Base-by-base conservation (phyloP, 1,140 invertebrate species). In the Scaptomyza montana region DNA sequence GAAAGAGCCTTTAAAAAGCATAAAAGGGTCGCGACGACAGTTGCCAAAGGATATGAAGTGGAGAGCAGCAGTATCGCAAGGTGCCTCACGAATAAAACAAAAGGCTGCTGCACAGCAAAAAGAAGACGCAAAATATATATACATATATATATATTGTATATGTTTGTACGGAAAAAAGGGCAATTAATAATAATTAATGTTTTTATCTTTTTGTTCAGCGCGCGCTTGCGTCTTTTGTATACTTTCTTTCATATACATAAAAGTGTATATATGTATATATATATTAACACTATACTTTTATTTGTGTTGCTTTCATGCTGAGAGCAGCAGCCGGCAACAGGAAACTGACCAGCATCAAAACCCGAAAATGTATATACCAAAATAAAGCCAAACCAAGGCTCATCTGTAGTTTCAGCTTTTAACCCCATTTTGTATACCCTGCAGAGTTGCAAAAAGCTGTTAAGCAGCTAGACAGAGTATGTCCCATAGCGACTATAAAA, bases 101-200 rank as follows among this genome's bases (percentile, higher is more conserved):
- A 74, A 80, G 74, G 54, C 65, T 39, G 33, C 47, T 68, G 45
- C 47, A 75, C 47, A 67, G 65, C 63, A 56, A 51, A 47, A 30
- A 49, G 45, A 62, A 53, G n/a, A n/a, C n/a, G 51, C 49, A 49
- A 55, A 49, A 76, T 68, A 72, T 28, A 75, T 21, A 21, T 21
- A 21, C 21, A 21, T 21, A 21, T 3, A 21, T 21, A n/a, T n/a
- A n/a, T n/a, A n/a, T n/a, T n/a, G n/a, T n/a, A n/a, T n/a, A n/a
- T n/a, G n/a, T n/a, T n/a, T 33, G 30, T 33, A 33, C 67, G 76
- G 63, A 68, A 73, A 87, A 67, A 76, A 76, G 60, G 76, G 82
- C 82, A 87, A 87, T 87, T 87, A 87, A 87, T 87, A 87, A 87
- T 87, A 89, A 87, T 87, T 87, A 89, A 87, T 87, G 78, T 87